phyloP scores from a whole-genome alignment of 2,797 vertebrate species.

The Kryptolebias ocellatus region DNA sequence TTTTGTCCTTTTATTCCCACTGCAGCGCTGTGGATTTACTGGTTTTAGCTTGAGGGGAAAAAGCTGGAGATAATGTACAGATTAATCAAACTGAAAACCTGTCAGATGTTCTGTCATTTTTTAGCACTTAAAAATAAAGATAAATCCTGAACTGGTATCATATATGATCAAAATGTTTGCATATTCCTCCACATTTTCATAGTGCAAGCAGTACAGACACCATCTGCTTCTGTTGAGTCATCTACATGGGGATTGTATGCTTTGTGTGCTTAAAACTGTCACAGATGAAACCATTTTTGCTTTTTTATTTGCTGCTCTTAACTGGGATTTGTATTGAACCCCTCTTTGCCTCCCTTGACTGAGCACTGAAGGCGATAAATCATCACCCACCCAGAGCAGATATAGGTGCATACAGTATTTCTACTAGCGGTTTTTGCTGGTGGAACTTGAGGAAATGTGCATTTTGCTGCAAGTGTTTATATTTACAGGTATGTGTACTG shows the following conservation, averaged over 20 bases:
- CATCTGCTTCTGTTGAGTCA: too few species aligned
- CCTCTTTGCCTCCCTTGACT: slow-evolving; percentile 10
- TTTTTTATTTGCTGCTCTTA: neutral
- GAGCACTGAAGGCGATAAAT: slow-evolving; percentile 11
- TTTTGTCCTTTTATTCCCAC: slow-evolving; percentile 14
- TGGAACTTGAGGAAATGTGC: neutral
- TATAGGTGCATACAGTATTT: neutral
- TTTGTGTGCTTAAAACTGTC: neutral
- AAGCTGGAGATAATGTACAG: neutral
- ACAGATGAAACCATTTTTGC: neutral
- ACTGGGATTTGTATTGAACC: neutral
- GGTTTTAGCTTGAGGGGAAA: slow-evolving; percentile 10
- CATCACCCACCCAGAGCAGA: slow-evolving; percentile 14
- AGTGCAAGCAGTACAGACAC: too few species aligned
- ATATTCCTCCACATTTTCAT: too few species aligned
- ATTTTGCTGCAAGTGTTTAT: slow-evolving; percentile 36
- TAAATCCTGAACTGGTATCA: too few species aligned
- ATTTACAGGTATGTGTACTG: slow-evolving; percentile 42
- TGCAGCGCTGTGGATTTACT: slow-evolving; percentile 1
- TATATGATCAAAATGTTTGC: too few species aligned
- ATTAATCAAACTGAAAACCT: neutral
- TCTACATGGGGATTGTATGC: neutral
- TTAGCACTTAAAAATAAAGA: too few species aligned
- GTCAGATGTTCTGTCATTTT: neutral
- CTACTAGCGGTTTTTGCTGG: neutral